phyloP scores from a whole-genome alignment of 2,888 invertebrate genomes.

The Empis livida region DNA sequence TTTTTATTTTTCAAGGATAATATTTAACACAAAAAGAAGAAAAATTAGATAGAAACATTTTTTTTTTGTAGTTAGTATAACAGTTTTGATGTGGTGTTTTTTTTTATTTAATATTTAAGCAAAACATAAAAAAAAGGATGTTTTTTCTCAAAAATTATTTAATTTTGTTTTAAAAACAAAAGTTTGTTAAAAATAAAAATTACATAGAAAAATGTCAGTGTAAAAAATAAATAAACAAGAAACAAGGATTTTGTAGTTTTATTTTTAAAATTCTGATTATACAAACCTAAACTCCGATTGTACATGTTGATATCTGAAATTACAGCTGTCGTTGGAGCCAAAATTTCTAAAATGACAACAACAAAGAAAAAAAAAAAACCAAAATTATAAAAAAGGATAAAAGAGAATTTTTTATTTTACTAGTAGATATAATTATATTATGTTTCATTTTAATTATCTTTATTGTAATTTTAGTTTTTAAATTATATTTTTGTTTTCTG shows the following conservation, averaged over 20 bases:
- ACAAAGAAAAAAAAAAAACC: constrained; percentile 3
- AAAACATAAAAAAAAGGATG: too few species aligned
- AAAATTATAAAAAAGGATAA: constrained; percentile 4
- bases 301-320: constrained; percentile 40
- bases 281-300: constrained; percentile 30
- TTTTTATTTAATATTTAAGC: too few species aligned
- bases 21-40: too few species aligned
- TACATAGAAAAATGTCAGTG: background rate
- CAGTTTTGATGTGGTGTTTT: too few species aligned
- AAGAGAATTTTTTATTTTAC: background rate
- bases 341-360: constrained; percentile 54
- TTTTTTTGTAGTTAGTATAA: too few species aligned
- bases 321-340: constrained; percentile 66
- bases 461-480: background rate
- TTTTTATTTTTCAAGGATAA: too few species aligned
- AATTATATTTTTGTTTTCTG: background rate
- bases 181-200: constrained; percentile 2
- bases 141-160: constrained; percentile 9
- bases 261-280: constrained; percentile 6
- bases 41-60: too few species aligned
- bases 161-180: constrained; percentile 9
- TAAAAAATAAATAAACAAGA: too few species aligned
- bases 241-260: background rate
- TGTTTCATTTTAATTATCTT: background rate
- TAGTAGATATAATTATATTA: background rate